These are phyloP conservation scores for Pyrrhosoma nymphula DNA, from an alignment of 2,888 invertebrate species.

Conservation along the genomic window DNA sequence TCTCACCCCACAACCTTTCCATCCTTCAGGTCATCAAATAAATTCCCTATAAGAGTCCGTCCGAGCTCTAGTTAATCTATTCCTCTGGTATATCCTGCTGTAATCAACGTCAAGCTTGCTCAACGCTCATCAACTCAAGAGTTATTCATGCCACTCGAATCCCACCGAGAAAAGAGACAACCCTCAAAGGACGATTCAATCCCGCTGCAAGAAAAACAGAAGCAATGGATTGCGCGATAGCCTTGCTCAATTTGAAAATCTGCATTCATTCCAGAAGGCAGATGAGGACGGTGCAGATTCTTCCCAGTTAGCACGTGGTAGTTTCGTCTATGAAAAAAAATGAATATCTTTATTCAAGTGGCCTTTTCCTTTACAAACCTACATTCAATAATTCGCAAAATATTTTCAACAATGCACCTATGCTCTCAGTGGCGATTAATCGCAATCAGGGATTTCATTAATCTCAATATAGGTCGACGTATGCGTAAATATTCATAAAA, in stretches of 20 bases:
- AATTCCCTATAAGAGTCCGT: not conserved
- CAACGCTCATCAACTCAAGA: not conserved
- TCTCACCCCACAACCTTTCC: not conserved
- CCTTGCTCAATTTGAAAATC: not conserved
- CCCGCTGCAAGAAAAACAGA: not conserved
- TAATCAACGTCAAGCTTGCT: not conserved
- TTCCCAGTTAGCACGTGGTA: too few relatives aligned
- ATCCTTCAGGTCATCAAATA: not conserved
- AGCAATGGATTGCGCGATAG: not conserved
- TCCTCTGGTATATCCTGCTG: not conserved
- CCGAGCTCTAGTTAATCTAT: not conserved
- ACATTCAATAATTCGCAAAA: too few relatives aligned
- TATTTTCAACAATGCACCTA: too few relatives aligned
- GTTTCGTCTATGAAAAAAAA: too few relatives aligned
- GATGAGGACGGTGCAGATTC: not conserved
- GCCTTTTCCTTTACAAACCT: too few relatives aligned
- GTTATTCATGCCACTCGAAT: not conserved
- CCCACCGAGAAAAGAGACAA: not conserved
- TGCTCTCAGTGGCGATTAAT: too few relatives aligned
- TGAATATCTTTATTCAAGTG: too few relatives aligned
- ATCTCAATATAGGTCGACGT: too few relatives aligned
- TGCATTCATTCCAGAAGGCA: not conserved
- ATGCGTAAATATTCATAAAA: too few relatives aligned
- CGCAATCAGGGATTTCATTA: too few relatives aligned
- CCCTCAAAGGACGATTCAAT: not conserved